These are phyloP conservation scores for Calliopsis andreniformis DNA, from an alignment of 1,140 invertebrate genomes.

Conservation along the genomic window DNA sequence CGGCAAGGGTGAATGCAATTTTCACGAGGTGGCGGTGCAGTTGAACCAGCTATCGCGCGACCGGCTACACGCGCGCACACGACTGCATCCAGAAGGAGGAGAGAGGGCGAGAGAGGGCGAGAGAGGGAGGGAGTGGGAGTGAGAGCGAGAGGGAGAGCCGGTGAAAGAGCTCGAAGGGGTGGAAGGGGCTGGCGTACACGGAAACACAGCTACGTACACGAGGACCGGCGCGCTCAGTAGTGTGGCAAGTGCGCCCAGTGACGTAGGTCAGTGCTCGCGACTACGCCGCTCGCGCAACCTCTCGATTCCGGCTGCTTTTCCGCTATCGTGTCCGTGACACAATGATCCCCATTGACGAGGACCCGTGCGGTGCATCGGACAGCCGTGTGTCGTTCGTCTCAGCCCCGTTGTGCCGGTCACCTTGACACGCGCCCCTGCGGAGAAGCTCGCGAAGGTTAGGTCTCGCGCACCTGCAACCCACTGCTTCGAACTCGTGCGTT, in stretches of 20 bases:
- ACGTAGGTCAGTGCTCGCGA: slow-evolving; percentile 72
- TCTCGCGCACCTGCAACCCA: slow-evolving; percentile 22
- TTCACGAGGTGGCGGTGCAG: slow-evolving; percentile 75
- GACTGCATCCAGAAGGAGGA: slow-evolving; percentile 10
- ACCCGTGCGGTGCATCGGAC: background rate
- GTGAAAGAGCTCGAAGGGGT: background rate
- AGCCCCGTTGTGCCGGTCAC: slow-evolving; percentile 24
- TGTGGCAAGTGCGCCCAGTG: slow-evolving; percentile 66
- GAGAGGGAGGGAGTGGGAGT: background rate
- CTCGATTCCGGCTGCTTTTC: slow-evolving; percentile 2
- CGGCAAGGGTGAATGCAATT: slow-evolving; percentile 64
- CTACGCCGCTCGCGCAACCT: slow-evolving; percentile 53
- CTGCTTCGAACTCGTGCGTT: background rate
- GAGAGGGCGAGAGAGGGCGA: background rate
- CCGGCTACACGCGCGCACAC: slow-evolving; percentile 49
- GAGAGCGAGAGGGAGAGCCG: background rate
- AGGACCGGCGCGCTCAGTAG: slow-evolving; percentile 48
- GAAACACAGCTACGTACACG: slow-evolving; percentile 29
- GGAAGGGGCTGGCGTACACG: background rate
- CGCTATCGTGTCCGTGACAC: background rate
- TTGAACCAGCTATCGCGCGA: slow-evolving; percentile 63
- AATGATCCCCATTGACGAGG: slow-evolving; percentile 7
- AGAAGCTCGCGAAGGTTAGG: slow-evolving; percentile 16
- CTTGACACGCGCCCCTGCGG: slow-evolving; percentile 40
- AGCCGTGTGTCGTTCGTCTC: slow-evolving; percentile 14